Base-by-base conservation (phyloP, 2,797 vertebrate species). In the Odontamblyopus rebecca region DNA sequence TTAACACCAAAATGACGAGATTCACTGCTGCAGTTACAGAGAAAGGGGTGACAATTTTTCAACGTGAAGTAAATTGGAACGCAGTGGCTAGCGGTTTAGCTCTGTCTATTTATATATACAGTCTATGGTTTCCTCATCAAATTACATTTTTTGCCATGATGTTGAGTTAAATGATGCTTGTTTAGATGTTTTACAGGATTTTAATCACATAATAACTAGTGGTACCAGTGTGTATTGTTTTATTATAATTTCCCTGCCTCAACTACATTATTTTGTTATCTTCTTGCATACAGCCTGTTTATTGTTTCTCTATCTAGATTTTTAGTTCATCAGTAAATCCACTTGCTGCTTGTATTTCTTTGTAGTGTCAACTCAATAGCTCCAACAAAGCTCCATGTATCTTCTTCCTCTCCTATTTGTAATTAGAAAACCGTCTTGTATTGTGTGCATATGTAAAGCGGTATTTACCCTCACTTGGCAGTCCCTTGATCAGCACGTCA, bases 371-470 rank as follows among this genome's bases (percentile, higher is more conserved):
- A 70, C 61, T n/a, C 65, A 82, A 85, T 80, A 75, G 70, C 61
- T 71, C 71, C 65, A 75, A 84, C 74, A 79, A 54, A 61, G 51
- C 29, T 71, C 76, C 54, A 26, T 59, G 61, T 72, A 65, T 78
- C 44, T 51, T 15, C 26, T 76, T 41, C 51, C 51, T 80, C 71
- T 75, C 83, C 56, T 67, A 83, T 79, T 61, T 23, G 79, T 68
- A 77, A 88, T 89, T 83, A 85, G 64, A 84, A 79, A 78, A 67
- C 66, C 61, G 11, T 69, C 75, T 71, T 71, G 68, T 68, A 41
- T 63, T 88, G 89, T 91, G 77, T 90, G 82, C 77, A 62, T 90
- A 90, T 88, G 89, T 84, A 87, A 90, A 89, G 74, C 75, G 73
- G 72, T 86, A 69, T 90, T 90, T 87, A 80, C 88, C 76, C 81